Base-by-base conservation (phyloP, 2,113 vertebrate species). In the Heliornis fulica region DNA sequence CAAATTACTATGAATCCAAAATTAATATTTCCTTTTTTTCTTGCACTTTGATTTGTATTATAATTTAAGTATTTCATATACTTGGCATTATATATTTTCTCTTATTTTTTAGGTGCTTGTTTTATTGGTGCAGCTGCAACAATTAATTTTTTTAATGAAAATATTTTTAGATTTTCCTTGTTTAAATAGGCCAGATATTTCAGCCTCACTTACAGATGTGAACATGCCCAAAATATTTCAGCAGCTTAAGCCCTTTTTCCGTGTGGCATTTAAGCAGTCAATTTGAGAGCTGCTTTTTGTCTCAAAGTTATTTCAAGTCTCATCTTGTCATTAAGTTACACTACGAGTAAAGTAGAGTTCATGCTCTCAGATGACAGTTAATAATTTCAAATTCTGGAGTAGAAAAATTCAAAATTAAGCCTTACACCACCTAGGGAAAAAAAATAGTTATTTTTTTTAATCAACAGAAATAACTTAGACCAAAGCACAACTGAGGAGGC, bases 121-220 rank as follows among this genome's bases (percentile, higher is more conserved):
- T 95, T 89, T 78, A 80, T 46, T 63, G 28, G 11, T 71, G 51
- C 28, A 15, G n/a, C 14, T 82, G 45, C 36, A 75, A 43, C 14
- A 89, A 89, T 82, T 84, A 71, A 46, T 90, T 79, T 80, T 63
- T 63, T 50, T 2, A 22, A 61, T 38, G 10, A 79, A 70, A 88
- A 65, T 87, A 90, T 88, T 84, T 94, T 93, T 51, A 68, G 36
- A 38, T 59, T 57, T 6, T 31, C 74, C 41, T 17, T 51, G 51
- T 93, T 94, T 95, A 96, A 91, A 90, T 56, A 79, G 70, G 19
- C 34, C 56, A 94, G 36, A 88, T 96, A 90, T 90, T 92, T 90
- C 61, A 83, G 63, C 70, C 57, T 90, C 51, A 51, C 83, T 93
- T 95, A 91, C 90, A 96, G 87, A 95, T 89, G 85, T 90, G 76